Evolutionary conservation across 2,888 invertebrate species (phyloP).

Genomic region (Drosophila neotestacea): DNA sequence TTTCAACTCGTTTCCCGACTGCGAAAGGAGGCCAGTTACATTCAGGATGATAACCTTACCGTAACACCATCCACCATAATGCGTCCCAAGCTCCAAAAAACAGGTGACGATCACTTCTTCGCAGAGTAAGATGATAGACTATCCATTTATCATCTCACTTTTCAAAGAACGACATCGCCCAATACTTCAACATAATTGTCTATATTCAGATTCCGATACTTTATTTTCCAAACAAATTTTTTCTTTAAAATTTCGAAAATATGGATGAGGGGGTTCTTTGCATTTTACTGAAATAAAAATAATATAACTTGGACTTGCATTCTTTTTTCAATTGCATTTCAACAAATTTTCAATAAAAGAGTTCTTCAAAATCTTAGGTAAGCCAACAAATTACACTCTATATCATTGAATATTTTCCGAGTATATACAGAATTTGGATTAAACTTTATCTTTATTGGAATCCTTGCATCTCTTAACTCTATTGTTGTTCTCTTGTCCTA

Average conservation of each 20-base stretch:
- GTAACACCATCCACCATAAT: neutral
- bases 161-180: neutral
- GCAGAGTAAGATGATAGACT: constrained; percentile 4
- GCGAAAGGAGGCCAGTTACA: constrained; percentile 14
- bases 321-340: too few relatives aligned
- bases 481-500: neutral
- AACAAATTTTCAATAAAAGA: too few relatives aligned
- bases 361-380: too few relatives aligned
- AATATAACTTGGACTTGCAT: too few relatives aligned
- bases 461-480: too few relatives aligned
- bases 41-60: neutral
- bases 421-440: too few relatives aligned
- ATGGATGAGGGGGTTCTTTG: too few relatives aligned
- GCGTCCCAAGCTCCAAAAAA: neutral
- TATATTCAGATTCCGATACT: neutral
- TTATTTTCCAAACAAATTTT: neutral
- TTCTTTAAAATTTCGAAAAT: too few relatives aligned
- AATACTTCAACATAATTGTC: neutral
- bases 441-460: too few relatives aligned
- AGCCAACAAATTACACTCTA: too few relatives aligned
- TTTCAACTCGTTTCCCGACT: constrained; percentile 25
- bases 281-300: too few relatives aligned
- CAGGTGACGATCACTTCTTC: constrained; percentile 8
- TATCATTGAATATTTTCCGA: too few relatives aligned
- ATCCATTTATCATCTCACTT: constrained; percentile 1